These are phyloP conservation scores for Pangasianodon gigas DNA, from an alignment of 2,113 vertebrate genomes.

Conservation along the genomic window DNA sequence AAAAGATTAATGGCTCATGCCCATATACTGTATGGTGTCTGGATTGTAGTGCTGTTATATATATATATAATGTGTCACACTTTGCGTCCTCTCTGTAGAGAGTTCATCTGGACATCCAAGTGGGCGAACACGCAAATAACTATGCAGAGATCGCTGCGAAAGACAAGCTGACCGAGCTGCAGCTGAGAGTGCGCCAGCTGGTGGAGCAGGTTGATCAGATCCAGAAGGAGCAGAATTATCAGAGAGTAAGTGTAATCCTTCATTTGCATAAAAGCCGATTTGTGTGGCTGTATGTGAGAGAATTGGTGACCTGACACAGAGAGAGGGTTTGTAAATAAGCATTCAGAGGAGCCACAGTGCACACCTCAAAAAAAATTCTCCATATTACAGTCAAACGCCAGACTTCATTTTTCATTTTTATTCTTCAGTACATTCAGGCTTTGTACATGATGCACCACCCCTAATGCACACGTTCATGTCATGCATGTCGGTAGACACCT, in stretches of 20 bases:
- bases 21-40: not conserved
- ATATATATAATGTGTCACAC: too few relatives aligned
- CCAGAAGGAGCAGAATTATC: constrained; percentile 94
- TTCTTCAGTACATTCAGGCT: not conserved
- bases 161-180: constrained; percentile 88
- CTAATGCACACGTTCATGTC: not conserved
- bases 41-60: not conserved
- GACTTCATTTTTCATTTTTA: not conserved
- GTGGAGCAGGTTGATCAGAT: constrained; percentile 93
- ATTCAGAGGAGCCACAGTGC: not conserved
- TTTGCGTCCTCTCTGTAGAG: constrained; percentile 68
- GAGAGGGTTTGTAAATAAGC: not conserved
- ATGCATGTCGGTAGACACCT: not conserved
- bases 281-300: not conserved
- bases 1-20: not conserved
- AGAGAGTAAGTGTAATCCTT: constrained; percentile 75
- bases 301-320: not conserved
- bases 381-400: not conserved
- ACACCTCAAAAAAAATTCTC: not conserved
- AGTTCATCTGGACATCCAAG: constrained; percentile 90
- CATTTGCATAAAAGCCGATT: not conserved
- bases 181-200: constrained; percentile 86
- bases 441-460: not conserved
- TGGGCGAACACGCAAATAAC: constrained; percentile 89
- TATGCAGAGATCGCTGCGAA: constrained; percentile 91